Evolutionary conservation across 2,888 invertebrate genomes (phyloP).

Genomic region (Clistopyga incitator): DNA sequence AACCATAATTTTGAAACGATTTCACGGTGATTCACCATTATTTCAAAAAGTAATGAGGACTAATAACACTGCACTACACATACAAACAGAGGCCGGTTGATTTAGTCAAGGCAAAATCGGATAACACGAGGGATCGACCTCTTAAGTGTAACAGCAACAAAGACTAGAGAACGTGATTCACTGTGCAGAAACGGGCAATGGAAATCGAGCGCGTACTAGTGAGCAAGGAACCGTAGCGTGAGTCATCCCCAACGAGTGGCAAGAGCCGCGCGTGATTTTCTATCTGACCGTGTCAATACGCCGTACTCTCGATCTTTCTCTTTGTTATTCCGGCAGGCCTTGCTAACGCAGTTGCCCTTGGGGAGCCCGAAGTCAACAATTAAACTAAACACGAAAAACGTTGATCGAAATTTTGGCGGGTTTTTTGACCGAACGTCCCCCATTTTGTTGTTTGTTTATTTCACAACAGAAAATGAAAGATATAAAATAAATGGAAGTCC

Average conservation of each 20-base stretch:
- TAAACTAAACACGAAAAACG: too few species aligned
- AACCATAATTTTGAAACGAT: too few species aligned
- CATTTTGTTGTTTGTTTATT: too few species aligned
- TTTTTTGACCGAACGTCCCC: too few species aligned
- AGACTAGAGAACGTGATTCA: conserved; percentile 62
- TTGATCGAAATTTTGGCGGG: too few species aligned
- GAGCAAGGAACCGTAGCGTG: conserved; percentile 33
- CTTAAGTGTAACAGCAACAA: conserved; percentile 45
- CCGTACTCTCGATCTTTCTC: conserved; percentile 6
- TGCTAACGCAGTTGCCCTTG: neutral
- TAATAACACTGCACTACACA: neutral
- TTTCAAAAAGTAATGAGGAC: too few species aligned
- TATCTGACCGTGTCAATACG: conserved; percentile 7
- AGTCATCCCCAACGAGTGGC: conserved; percentile 45
- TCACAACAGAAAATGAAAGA: too few species aligned
- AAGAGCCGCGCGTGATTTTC: conserved; percentile 18
- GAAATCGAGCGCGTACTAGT: conserved; percentile 35
- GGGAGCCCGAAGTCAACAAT: too few species aligned
- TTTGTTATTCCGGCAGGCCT: neutral
- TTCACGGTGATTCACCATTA: too few species aligned
- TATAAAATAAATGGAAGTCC: too few species aligned
- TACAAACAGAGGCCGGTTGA: neutral
- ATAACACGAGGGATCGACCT: neutral
- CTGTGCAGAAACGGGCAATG: conserved; percentile 28
- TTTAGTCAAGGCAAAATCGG: neutral